phyloP scores from a whole-genome alignment of 1,140 invertebrate species.

The Drosophila kohkoa region DNA sequence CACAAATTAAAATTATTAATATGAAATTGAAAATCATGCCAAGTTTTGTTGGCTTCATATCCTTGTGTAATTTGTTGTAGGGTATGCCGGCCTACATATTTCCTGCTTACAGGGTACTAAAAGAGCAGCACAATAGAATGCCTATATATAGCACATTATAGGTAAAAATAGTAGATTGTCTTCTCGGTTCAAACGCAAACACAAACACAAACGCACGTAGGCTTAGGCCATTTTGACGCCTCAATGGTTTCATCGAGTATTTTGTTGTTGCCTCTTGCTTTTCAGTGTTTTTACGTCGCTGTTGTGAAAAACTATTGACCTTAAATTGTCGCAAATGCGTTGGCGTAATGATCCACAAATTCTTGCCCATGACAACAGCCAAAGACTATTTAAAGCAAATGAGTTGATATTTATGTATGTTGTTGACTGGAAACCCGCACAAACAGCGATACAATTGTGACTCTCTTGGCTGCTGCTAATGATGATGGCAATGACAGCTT shows the following conservation, averaged over 20 bases:
- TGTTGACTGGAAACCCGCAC: constrained; percentile 41
- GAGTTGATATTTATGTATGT: constrained; percentile 37
- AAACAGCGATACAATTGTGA: neutral
- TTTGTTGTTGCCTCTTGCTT: neutral
- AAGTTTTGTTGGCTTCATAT: too few relatives aligned
- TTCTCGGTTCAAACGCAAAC: neutral
- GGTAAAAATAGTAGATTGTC: neutral
- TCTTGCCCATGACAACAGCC: constrained; percentile 37
- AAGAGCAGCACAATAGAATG: constrained; percentile 33
- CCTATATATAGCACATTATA: constrained; percentile 31
- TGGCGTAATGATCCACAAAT: constrained; percentile 51
- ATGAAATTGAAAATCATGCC: too few relatives aligned
- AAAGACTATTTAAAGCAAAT: constrained; percentile 37
- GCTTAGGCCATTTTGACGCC: constrained; percentile 38
- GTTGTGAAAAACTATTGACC: constrained; percentile 51
- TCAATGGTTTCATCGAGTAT: constrained; percentile 26
- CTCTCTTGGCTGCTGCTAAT: constrained; percentile 17
- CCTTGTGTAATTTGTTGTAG: too few relatives aligned
- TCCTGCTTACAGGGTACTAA: constrained; percentile 16
- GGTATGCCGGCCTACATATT: neutral
- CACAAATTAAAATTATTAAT: too few relatives aligned
- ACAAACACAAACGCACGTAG: constrained; percentile 22
- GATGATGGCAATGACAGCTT: constrained; percentile 51
- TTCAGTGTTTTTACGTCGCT: constrained; percentile 11
- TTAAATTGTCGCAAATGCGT: constrained; percentile 54